Conservation (phyloP, 2,113 vertebrate species). For the Butorides virescens region DNA sequence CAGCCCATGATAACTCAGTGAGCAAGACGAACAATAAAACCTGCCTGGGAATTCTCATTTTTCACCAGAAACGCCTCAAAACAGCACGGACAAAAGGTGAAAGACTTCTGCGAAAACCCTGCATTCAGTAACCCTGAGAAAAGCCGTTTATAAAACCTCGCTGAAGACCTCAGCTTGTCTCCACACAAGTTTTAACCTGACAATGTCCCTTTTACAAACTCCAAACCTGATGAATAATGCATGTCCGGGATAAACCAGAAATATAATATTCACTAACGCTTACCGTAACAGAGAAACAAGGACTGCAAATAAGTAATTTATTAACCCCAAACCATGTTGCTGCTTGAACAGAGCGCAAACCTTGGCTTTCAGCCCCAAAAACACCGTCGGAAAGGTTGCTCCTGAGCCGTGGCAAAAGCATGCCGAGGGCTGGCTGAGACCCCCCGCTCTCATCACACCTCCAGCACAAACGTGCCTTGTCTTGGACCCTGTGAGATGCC, state of each 20-base stretch:
- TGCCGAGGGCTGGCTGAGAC: neutral
- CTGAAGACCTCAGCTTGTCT: neutral
- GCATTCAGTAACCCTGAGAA: neutral
- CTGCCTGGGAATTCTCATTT: neutral
- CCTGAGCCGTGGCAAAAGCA: neutral
- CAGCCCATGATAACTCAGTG: neutral
- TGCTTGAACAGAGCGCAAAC: slow-evolving; percentile 12
- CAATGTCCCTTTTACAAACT: slow-evolving; percentile 41
- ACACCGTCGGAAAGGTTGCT: neutral
- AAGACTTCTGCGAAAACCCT: neutral
- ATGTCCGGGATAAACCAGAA: slow-evolving; percentile 35
- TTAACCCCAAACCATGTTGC: slow-evolving; percentile 14
- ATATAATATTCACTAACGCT: slow-evolving; percentile 53
- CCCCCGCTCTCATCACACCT: neutral
- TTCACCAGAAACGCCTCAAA: neutral
- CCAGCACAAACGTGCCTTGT: neutral
- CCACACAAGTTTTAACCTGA: slow-evolving; percentile 58
- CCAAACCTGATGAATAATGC: slow-evolving; percentile 57
- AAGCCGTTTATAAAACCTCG: neutral
- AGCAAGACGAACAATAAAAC: neutral
- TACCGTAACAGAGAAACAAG: slow-evolving; percentile 15
- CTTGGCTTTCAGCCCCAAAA: neutral
- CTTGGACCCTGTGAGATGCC: neutral
- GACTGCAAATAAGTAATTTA: slow-evolving; percentile 53
- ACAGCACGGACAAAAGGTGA: neutral